Conservation (phyloP, 2,113 vertebrate species). For the Varanus komodoensis region DNA sequence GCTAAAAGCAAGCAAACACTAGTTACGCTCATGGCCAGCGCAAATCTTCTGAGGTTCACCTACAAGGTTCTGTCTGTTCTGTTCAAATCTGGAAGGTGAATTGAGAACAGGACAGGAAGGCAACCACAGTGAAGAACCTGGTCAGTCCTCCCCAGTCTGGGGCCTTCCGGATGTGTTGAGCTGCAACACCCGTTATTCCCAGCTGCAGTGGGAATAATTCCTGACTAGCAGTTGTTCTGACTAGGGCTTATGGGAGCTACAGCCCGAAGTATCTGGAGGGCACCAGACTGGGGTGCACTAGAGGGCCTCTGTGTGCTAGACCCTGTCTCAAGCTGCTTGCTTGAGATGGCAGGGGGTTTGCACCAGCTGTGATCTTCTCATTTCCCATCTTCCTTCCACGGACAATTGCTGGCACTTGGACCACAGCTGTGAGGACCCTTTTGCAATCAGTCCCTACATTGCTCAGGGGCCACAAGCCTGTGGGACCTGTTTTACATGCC, state of each 20-base stretch:
- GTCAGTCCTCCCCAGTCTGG: no score
- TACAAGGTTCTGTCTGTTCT: not conserved
- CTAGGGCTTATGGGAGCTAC: no score
- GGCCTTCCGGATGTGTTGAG: no score
- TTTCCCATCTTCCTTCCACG: not conserved
- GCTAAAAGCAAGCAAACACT: not conserved
- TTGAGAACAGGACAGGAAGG: not conserved
- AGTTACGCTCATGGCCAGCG: not conserved
- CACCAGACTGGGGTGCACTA: no score
- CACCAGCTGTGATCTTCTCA: not conserved
- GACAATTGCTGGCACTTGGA: not conserved
- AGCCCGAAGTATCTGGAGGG: no score
- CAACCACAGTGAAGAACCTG: not conserved
- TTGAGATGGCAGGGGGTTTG: not conserved
- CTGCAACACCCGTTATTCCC: no score
- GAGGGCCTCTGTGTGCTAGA: not conserved
- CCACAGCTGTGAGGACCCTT: not conserved
- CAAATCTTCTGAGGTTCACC: not conserved
- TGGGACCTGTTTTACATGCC: no score
- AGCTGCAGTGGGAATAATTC: no score
- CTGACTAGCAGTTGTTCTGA: no score
- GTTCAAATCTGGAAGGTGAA: not conserved
- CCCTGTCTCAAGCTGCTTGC: not conserved
- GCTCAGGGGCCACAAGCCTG: no score
- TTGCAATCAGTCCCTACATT: no score